Percentiles rank a stretch among this genome's conserved stretches.
Conservation (phyloP, 2,888 invertebrate genomes). For the Aphrophora alni region DNA sequence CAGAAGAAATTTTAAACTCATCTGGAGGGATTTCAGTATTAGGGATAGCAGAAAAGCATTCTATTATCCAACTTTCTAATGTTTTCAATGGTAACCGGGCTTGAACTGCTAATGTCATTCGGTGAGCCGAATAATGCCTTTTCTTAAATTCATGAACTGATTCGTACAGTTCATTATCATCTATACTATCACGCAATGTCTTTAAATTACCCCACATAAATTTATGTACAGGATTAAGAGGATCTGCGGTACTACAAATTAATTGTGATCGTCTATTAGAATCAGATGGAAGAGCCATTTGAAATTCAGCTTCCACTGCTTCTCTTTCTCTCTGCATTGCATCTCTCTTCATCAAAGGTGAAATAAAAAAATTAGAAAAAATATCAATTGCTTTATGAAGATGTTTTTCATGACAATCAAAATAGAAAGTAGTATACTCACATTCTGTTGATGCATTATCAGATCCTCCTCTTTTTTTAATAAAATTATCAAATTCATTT, state of each 20-base stretch:
- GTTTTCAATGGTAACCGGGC: conserved; percentile 68
- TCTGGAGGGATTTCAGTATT: conserved; percentile 68
- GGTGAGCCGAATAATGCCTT: conserved; percentile 83
- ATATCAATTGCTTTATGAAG: conserved; percentile 78
- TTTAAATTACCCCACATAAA: conserved; percentile 87
- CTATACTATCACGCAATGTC: conserved; percentile 71
- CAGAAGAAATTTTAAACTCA: conserved; percentile 64
- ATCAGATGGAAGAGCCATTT: conserved; percentile 78
- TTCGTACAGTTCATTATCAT: conserved; percentile 71
- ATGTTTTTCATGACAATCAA: conserved; percentile 83
- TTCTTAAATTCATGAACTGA: conserved; percentile 76
- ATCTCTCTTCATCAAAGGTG: conserved; percentile 82
- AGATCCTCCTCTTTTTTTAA: conserved; percentile 80
- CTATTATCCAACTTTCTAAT: conserved; percentile 68
- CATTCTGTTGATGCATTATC: conserved; percentile 89
- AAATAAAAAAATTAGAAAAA: conserved; percentile 88
- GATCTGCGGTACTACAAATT: conserved; percentile 70
- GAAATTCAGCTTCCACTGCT: conserved; percentile 92
- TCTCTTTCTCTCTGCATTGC: conserved; percentile 87
- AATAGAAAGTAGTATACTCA: conserved; percentile 87
- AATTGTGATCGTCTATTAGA: conserved; percentile 78
- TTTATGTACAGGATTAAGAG: conserved; percentile 69
- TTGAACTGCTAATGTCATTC: conserved; percentile 78
- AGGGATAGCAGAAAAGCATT: conserved; percentile 72
- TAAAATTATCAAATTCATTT: conserved; percentile 82